Conservation (phyloP, 2,113 vertebrate genomes). For the Sula dactylatra region DNA sequence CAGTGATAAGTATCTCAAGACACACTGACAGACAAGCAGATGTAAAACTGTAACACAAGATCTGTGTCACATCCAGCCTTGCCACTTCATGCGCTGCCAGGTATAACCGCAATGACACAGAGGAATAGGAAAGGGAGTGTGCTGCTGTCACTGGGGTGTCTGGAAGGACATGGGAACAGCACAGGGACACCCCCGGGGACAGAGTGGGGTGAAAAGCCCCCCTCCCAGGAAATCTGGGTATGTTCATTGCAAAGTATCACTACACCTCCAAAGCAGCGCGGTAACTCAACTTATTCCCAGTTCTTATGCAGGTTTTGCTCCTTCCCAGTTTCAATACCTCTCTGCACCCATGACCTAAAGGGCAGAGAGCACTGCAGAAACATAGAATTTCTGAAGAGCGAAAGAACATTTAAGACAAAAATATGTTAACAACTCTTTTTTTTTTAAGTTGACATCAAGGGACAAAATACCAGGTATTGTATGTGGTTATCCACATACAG, state of each 20-base stretch:
- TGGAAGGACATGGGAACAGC: neutral
- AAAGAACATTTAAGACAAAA: neutral
- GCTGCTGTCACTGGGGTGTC: neutral
- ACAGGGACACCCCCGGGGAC: no score
- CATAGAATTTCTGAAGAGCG: neutral
- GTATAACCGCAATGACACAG: rapidly evolving
- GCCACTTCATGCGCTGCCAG: neutral
- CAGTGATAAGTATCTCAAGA: neutral
- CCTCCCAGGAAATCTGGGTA: neutral
- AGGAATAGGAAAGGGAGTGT: rapidly evolving
- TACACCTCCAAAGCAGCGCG: neutral
- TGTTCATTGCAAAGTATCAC: neutral
- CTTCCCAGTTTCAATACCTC: neutral
- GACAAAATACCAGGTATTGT: neutral
- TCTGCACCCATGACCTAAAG: neutral
- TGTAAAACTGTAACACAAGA: neutral
- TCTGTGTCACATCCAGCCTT: neutral
- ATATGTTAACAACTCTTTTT: neutral
- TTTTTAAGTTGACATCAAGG: neutral
- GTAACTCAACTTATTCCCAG: neutral
- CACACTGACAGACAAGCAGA: neutral
- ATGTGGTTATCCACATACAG: neutral
- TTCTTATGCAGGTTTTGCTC: neutral
- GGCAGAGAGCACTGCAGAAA: neutral
- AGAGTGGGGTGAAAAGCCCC: rapidly evolving